Evolutionary conservation across 1,140 invertebrate genomes (phyloP).

Genomic region (Pteromalus puparum): DNA sequence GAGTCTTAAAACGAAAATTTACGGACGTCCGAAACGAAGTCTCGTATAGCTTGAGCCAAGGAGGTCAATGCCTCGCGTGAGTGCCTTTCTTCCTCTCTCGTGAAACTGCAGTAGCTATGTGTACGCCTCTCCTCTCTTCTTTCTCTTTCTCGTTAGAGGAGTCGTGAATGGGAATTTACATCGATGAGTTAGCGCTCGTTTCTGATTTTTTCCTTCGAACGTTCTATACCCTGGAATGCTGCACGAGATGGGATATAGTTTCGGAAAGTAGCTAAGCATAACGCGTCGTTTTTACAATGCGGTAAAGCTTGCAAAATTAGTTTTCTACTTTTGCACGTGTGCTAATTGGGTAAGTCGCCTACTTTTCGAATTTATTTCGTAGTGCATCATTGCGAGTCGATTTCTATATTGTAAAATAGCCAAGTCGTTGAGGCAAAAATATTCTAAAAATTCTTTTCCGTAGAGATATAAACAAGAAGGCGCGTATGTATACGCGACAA

Average conservation of each 20-base stretch:
- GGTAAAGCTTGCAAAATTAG: too few relatives aligned
- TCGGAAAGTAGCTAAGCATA: too few relatives aligned
- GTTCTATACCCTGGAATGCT: too few relatives aligned
- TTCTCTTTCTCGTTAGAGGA: slow-evolving; percentile 7
- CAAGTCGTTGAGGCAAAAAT: too few relatives aligned
- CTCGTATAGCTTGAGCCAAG: slow-evolving; percentile 14
- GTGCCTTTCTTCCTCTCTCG: slow-evolving; percentile 9
- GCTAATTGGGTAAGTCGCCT: too few relatives aligned
- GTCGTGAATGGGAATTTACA: slow-evolving; percentile 23
- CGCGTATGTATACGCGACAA: not conserved
- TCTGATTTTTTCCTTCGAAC: not conserved
- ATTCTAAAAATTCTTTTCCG: too few relatives aligned
- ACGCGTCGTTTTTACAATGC: too few relatives aligned
- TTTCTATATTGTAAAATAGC: too few relatives aligned
- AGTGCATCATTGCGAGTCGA: too few relatives aligned
- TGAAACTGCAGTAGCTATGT: not conserved
- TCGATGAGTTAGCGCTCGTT: slow-evolving; percentile 32
- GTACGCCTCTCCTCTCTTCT: not conserved
- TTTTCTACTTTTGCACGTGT: too few relatives aligned
- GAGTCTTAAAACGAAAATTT: slow-evolving; percentile 35
- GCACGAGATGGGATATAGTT: too few relatives aligned
- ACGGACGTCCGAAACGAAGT: slow-evolving; percentile 7
- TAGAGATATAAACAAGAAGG: not conserved
- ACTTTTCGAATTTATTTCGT: too few relatives aligned
- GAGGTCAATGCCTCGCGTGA: slow-evolving; percentile 47